A percentile compares a stretch with the other conserved stretches of the same genome.
phyloP scores from a whole-genome alignment of 2,113 vertebrate species.

The Siphamia tubifer region DNA sequence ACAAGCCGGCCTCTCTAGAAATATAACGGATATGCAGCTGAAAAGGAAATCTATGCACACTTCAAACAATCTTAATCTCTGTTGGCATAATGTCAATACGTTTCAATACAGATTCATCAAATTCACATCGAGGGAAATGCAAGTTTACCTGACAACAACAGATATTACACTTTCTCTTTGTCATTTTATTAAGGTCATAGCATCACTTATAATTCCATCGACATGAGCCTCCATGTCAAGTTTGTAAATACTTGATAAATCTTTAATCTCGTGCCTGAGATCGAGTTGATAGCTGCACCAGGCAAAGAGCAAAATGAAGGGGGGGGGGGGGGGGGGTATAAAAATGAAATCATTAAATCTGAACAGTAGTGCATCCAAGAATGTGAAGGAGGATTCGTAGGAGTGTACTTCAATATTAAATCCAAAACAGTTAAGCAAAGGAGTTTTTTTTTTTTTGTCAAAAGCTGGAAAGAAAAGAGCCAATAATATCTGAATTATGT shows the following conservation, averaged over 20 bases:
- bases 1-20: conserved; percentile 55
- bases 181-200: conserved; percentile 50
- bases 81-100: conserved; percentile 58
- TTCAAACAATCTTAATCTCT: conserved; percentile 77
- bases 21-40: conserved; percentile 48
- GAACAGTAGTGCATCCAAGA: conserved; percentile 11
- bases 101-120: conserved; percentile 73
- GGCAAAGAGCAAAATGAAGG: conserved; percentile 18
- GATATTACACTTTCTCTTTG: conserved; percentile 18
- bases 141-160: conserved; percentile 36
- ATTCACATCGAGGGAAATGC: conserved; percentile 27
- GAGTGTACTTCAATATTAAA: conserved; percentile 37
- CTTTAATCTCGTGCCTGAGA: conserved; percentile 62
- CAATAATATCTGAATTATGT: conserved; percentile 70
- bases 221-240: conserved; percentile 30
- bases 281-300: conserved; percentile 39
- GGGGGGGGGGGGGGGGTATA: too few species aligned
- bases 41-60: conserved; percentile 74
- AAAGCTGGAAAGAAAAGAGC: conserved; percentile 46
- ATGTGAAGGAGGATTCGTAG: conserved; percentile 2
- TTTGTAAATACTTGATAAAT: conserved; percentile 68
- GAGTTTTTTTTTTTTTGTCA: conserved; percentile 32
- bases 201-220: conserved; percentile 43
- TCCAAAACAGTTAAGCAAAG: conserved; percentile 42
- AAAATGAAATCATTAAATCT: conserved; percentile 52